phyloP scores from a whole-genome alignment of 2,797 vertebrate species.

The Sebastiscus albofasciatus region DNA sequence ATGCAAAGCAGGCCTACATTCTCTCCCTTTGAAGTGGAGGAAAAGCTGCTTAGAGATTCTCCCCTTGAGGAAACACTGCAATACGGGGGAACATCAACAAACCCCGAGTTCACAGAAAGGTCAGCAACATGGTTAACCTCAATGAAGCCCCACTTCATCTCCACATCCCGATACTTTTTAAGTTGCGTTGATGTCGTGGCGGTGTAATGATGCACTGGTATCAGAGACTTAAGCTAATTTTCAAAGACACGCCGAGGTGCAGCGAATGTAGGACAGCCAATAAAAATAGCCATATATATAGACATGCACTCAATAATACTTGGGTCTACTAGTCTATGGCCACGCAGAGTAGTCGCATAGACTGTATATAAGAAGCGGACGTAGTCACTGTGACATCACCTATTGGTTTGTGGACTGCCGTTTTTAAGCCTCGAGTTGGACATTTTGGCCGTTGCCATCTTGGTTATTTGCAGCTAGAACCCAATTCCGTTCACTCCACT shows the following conservation, averaged over 20 bases:
- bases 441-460: too few relatives aligned
- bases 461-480: too few relatives aligned
- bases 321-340: slow-evolving; percentile 12
- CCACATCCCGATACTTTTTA: slow-evolving; percentile 39
- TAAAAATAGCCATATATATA: slow-evolving; percentile 69
- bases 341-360: background rate
- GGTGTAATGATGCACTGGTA: slow-evolving; percentile 26
- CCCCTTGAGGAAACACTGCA: slow-evolving; percentile 80
- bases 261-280: slow-evolving; percentile 66
- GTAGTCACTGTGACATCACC: too few relatives aligned
- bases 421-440: too few relatives aligned
- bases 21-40: slow-evolving; percentile 84
- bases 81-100: slow-evolving; percentile 78
- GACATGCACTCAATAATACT: slow-evolving; percentile 39
- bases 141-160: slow-evolving; percentile 53
- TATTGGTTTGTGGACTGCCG: too few relatives aligned
- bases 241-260: slow-evolving; percentile 37
- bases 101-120: slow-evolving; percentile 78
- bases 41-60: slow-evolving; percentile 81
- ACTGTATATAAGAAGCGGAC: too few relatives aligned
- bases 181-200: slow-evolving; percentile 25
- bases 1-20: slow-evolving; percentile 88
- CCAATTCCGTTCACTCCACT: too few relatives aligned
- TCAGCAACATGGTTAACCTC: slow-evolving; percentile 75
- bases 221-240: slow-evolving; percentile 20